Conservation (phyloP, 1,140 invertebrate species). For the Dryas iulia region DNA sequence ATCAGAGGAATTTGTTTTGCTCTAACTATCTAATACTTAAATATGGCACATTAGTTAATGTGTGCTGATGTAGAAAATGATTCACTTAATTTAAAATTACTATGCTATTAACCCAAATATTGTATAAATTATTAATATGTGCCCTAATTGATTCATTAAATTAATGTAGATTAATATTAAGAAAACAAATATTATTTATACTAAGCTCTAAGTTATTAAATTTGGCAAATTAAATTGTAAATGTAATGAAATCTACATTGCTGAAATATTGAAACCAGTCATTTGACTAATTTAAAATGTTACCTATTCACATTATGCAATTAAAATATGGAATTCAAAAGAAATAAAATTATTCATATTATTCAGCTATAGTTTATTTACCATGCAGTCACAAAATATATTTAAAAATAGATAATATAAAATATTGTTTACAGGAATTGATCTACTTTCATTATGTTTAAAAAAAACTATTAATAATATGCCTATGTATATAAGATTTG, state of each 20-base stretch:
- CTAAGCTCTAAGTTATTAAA: neutral
- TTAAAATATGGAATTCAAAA: neutral
- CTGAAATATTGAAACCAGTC: neutral
- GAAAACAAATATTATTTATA: neutral
- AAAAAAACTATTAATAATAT: neutral
- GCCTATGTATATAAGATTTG: neutral
- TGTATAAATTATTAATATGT: neutral
- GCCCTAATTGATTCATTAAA: neutral
- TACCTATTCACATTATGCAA: too few species aligned
- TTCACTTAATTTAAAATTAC: neutral
- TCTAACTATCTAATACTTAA: constrained; percentile 49
- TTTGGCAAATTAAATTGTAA: neutral
- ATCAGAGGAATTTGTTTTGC: constrained; percentile 87
- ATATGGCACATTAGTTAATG: neutral
- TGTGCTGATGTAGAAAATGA: neutral
- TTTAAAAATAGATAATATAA: neutral
- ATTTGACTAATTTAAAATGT: too few species aligned
- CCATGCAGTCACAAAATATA: neutral
- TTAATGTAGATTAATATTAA: neutral
- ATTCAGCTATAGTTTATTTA: neutral
- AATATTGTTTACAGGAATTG: neutral
- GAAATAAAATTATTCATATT: neutral
- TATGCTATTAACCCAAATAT: constrained; percentile 1
- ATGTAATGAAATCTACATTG: neutral
- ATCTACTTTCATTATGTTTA: neutral